Percentiles rank a stretch among this genome's conserved stretches.
phyloP scores from a whole-genome alignment of 2,113 vertebrate species.

The Bucco capensis region DNA sequence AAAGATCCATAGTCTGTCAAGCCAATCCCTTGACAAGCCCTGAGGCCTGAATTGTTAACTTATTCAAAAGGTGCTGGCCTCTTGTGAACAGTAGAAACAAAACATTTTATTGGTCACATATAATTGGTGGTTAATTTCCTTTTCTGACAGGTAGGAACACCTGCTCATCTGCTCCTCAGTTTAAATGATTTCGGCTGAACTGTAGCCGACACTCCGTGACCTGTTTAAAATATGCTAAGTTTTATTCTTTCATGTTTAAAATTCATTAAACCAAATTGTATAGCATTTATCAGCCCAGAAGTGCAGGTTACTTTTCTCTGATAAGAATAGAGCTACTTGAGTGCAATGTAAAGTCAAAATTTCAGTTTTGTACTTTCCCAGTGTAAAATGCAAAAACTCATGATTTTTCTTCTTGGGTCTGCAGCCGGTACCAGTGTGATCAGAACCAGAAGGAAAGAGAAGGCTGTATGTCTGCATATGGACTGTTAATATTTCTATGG shows the following conservation, averaged over 20 bases:
- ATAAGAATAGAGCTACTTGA: rapidly evolving
- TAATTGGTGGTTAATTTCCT: neutral
- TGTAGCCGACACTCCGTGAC: neutral
- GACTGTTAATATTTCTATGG: too few species aligned
- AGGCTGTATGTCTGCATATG: too few species aligned
- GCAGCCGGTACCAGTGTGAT: neutral
- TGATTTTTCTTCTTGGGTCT: neutral
- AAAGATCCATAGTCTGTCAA: neutral
- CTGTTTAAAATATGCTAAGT: neutral
- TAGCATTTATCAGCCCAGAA: neutral
- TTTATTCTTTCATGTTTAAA: neutral
- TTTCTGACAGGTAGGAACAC: neutral
- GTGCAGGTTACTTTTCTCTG: neutral
- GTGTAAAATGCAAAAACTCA: neutral
- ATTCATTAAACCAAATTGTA: neutral
- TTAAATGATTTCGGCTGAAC: neutral
- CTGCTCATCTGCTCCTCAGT: neutral
- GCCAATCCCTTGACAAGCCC: neutral
- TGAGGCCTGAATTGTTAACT: neutral
- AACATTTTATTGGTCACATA: neutral
- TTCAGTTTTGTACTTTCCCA: neutral
- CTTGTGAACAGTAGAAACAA: neutral
- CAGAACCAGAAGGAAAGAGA: neutral
- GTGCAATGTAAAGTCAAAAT: neutral
- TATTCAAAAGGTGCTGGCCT: neutral